Percentiles rank a stretch among this genome's conserved stretches.
phyloP scores from a whole-genome alignment of 1,140 invertebrate genomes.

The Capitella teleta region DNA sequence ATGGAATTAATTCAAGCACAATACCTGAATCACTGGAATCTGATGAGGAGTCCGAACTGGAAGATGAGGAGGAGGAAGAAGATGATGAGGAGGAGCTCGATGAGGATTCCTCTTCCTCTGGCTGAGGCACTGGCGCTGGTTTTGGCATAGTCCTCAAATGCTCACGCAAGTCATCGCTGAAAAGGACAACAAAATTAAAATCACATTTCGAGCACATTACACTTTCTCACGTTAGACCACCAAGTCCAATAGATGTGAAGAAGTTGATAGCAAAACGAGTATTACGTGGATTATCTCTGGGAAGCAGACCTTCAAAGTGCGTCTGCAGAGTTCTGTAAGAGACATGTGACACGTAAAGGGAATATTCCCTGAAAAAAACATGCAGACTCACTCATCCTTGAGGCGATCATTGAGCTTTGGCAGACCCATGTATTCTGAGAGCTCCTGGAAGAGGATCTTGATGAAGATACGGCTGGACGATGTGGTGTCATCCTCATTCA shows the following conservation, averaged over 20 bases:
- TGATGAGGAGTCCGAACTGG: not conserved
- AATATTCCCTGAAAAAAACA: constrained; percentile 8
- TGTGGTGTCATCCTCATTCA: constrained; percentile 95
- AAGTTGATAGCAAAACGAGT: constrained; percentile 98
- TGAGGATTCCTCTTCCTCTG: not conserved
- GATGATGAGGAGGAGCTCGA: constrained; percentile 5
- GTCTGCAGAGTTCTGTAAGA: constrained; percentile 63
- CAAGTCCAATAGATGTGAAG: constrained; percentile 95
- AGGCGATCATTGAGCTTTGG: constrained; percentile 79
- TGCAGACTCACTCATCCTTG: constrained; percentile 62
- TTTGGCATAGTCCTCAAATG: constrained; percentile 77
- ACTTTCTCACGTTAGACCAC: constrained; percentile 66
- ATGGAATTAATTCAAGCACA: not conserved
- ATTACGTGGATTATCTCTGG: constrained; percentile 88
- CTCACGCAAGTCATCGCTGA: constrained; percentile 72
- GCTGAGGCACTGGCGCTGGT: constrained; percentile 20
- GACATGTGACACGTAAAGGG: not conserved
- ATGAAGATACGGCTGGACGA: constrained; percentile 95
- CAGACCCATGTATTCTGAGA: constrained; percentile 92
- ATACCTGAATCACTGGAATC: not conserved
- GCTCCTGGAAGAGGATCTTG: constrained; percentile 92
- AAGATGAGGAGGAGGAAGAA: constrained; percentile 11
- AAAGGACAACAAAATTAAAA: constrained; percentile 16
- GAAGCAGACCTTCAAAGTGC: constrained; percentile 86
- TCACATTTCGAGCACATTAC: not conserved